These are phyloP conservation scores for Apostichopus leukothele DNA, from an alignment of 53 echinoderm and acorn worm genomes.

Conservation along the genomic window DNA sequence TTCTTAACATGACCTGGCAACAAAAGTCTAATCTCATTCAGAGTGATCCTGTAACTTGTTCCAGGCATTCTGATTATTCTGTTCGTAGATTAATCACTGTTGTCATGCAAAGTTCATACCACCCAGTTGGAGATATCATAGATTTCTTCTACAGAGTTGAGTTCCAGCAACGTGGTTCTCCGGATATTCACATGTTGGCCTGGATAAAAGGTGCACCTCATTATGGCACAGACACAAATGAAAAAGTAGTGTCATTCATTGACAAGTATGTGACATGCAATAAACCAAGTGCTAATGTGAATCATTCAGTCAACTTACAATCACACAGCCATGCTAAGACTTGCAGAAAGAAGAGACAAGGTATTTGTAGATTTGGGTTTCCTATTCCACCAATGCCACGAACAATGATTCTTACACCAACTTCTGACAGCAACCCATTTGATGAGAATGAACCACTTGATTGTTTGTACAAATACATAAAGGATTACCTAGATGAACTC, in stretches of 20 bases:
- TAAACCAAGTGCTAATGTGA: background rate
- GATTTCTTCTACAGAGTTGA: background rate
- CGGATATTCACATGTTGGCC: slow-evolving; percentile 43
- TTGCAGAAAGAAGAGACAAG: slow-evolving; percentile 44
- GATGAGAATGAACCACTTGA: background rate
- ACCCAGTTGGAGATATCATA: slow-evolving; percentile 7
- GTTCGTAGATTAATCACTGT: slow-evolving; percentile 12
- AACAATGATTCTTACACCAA: slow-evolving; percentile 37
- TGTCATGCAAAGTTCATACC: slow-evolving; percentile 4
- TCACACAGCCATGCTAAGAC: slow-evolving; percentile 53
- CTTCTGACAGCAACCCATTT: background rate
- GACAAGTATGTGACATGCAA: slow-evolving; percentile 41
- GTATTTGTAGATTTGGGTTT: slow-evolving; percentile 51
- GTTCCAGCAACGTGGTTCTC: slow-evolving; percentile 56
- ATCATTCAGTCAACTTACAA: slow-evolving; percentile 41
- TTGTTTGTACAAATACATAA: slow-evolving; percentile 10
- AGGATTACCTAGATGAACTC: slow-evolving; percentile 25
- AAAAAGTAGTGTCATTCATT: slow-evolving; percentile 28
- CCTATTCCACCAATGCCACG: slow-evolving; percentile 44
- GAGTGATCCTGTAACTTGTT: slow-evolving; percentile 7
- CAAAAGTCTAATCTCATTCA: slow-evolving; percentile 48
- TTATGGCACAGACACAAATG: slow-evolving; percentile 25
- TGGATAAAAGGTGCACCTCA: slow-evolving; percentile 44
- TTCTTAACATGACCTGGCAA: slow-evolving; percentile 43
- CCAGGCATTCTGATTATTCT: slow-evolving; percentile 10